Conservation (phyloP, 2,113 vertebrate genomes). For the Ptychochromis oligacanthus region DNA sequence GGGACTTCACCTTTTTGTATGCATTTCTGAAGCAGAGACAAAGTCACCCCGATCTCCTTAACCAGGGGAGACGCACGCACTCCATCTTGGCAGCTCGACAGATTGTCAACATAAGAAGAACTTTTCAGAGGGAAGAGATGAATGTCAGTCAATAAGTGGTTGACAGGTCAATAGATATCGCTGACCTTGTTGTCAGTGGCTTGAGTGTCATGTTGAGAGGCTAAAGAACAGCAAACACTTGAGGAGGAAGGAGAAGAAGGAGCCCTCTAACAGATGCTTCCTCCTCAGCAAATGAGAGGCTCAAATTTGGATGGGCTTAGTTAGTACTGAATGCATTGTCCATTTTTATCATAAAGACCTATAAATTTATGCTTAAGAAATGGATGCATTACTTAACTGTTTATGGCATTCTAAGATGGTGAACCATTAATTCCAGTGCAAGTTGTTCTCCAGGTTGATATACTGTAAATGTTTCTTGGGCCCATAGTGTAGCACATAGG, state of each 20-base stretch:
- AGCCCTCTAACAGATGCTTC: background rate
- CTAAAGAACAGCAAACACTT: background rate
- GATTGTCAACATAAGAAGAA: conserved; percentile 58
- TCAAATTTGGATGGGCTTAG: background rate
- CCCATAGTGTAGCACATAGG: background rate
- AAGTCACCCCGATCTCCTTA: conserved; percentile 48
- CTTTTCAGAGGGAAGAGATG: conserved; percentile 61
- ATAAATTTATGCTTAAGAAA: background rate
- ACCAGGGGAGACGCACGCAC: conserved; percentile 18
- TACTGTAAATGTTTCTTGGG: background rate
- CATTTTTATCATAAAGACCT: background rate
- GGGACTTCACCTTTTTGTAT: conserved; percentile 14
- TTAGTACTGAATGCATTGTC: background rate
- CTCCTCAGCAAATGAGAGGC: background rate
- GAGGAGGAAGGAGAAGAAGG: background rate
- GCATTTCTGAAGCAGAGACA: conserved; percentile 31
- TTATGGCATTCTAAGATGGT: background rate
- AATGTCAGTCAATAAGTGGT: conserved; percentile 64
- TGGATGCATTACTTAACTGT: too few relatives aligned
- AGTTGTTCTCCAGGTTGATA: background rate
- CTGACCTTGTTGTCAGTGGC: conserved; percentile 53
- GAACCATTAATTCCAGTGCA: background rate
- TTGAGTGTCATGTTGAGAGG: conserved; percentile 26
- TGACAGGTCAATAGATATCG: conserved; percentile 65
- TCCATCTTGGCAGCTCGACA: conserved; percentile 61